Evolutionary conservation across 1,140 invertebrate genomes (phyloP), one percentile per base, ranked within the genome.

Genomic region (Thalassaphorura encarpata): DNA sequence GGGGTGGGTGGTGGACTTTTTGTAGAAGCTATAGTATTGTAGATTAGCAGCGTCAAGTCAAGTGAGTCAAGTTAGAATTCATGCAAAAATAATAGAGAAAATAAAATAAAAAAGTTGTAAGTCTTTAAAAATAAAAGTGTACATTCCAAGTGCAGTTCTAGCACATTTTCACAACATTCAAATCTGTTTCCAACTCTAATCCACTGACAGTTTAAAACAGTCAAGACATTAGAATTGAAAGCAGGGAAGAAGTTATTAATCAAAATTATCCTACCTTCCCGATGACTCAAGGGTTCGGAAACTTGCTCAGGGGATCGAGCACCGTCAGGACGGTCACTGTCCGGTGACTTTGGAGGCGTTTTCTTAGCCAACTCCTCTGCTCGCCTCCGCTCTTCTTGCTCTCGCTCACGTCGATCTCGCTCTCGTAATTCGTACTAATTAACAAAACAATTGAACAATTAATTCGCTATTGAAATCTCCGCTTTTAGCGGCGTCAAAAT

Each of bases 371-470:
- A 82, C 67, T 89, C 86, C 33, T 85, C 83, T 67, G 87, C 83
- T 66, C 77, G 74, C 63, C 78, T 75, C 52, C 77, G 76, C 66
- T 83, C 81, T 67, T 83, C 82, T 58, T 76, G 72, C 62, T 76
- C 71, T 67, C 76, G 83, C 79, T 74, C 91, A 83, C 73, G 92
- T 82, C 66, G 84, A 78, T 70, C 88, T 78, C 75, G 80, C 77
- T 98, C 94, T 75, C 92, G 92, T 72, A 98, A 78, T 78, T 99
- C 95, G 80, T 92, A 98, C 93, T 98, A 70, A 53, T 73, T 41
- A 28, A 45, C 24, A 49, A 50, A 5, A 51, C 19, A 51, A 23
- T 36, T 36, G n/a, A 36, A 36, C 8, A n/a, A 11, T 36, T 36
- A n/a, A n/a, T n/a, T n/a, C n/a, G n/a, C n/a, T n/a, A n/a, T n/a